Evolutionary conservation across 2,797 vertebrate genomes (phyloP), one percentile per base, ranked within the genome.

Genomic region (Psittacula echo): DNA sequence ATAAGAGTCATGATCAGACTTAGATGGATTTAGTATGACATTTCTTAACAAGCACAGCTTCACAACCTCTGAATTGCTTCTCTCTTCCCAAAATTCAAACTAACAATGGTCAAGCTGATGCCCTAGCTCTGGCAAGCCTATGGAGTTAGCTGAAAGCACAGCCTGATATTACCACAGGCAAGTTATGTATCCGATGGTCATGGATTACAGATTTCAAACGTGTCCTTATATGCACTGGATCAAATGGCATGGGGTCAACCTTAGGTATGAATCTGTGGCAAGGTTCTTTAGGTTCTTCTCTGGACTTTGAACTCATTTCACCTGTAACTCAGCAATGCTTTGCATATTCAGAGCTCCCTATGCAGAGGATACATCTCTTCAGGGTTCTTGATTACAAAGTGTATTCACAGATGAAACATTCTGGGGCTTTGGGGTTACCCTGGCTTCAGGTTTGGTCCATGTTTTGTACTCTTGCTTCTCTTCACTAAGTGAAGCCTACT

Each of bases 191-290:
- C n/a, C 32, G 41, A 20, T 23, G 15, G 64, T 16, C 50, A 67
- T 0, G n/a, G 17, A 47, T 15, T 7, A 67, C 30, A 70, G 54
- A 65, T 10, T 16, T 34, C 16, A 15, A 29, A 10, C 6, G 10
- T 20, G 13, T 26, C 51, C 39, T 64, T 42, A n/a, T 3, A 20
- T 2, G 18, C 56, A 30, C n/a, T 42, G 20, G 13, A 67, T 47
- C 45, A 45, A 85, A 30, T 0, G 0, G 26, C 61, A 70, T 4
- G 13, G 27, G 41, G 44, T 7, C 56, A 37, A 71, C 29, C 19
- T 30, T 4, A 51, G n/a, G 14, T 15, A 30, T 10, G 7, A 74
- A 65, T 5, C 42, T 24, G 5, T 12, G 32, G 50, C 58, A 3
- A 1, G 10, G 13, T 14, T 76, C 51, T 83, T 45, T 6, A 76